A percentile compares a stretch with the other conserved stretches of the same genome.
phyloP scores from a whole-genome alignment of 2,888 invertebrate species.

The Agelastica alni region DNA sequence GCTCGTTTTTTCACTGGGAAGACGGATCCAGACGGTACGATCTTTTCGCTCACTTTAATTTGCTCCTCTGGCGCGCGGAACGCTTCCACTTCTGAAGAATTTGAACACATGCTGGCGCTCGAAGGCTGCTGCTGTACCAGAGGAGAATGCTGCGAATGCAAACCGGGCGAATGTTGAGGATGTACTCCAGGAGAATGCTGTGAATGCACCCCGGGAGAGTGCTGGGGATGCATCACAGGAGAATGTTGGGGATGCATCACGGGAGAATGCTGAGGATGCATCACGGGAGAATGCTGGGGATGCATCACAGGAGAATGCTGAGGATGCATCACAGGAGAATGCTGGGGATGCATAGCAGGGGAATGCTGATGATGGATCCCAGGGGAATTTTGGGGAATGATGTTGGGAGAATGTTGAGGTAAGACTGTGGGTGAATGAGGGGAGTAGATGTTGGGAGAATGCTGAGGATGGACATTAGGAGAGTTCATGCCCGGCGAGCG shows the following conservation, averaged over 20 bases:
- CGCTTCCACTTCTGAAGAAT: slow-evolving; percentile 23
- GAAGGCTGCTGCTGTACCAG: slow-evolving; percentile 12
- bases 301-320: slow-evolving; percentile 36
- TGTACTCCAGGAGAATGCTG: slow-evolving; percentile 29
- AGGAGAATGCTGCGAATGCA: slow-evolving; percentile 31
- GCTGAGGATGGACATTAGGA: slow-evolving; percentile 31
- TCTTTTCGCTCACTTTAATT: slow-evolving; percentile 28
- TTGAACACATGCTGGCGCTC: neutral
- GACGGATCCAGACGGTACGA: slow-evolving; percentile 44
- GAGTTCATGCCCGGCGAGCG: slow-evolving; percentile 24
- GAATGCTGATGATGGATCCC: slow-evolving; percentile 21
- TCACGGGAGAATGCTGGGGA: slow-evolving; percentile 36
- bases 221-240: slow-evolving; percentile 30
- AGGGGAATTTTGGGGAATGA: slow-evolving; percentile 26
- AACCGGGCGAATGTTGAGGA: slow-evolving; percentile 30
- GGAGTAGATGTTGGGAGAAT: neutral
- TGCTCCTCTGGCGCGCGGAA: slow-evolving; percentile 36
- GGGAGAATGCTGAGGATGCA: slow-evolving; percentile 36
- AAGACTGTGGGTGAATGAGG: slow-evolving; percentile 1
- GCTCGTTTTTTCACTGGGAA: slow-evolving; percentile 69
- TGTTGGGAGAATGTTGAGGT: slow-evolving; percentile 14
- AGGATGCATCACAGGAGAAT: slow-evolving; percentile 33
- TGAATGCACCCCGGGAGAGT: slow-evolving; percentile 21
- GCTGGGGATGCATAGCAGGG: slow-evolving; percentile 35
- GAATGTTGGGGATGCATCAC: slow-evolving; percentile 31